Evolutionary conservation across 2,888 invertebrate genomes (phyloP).

Genomic region (Autographa gamma): DNA sequence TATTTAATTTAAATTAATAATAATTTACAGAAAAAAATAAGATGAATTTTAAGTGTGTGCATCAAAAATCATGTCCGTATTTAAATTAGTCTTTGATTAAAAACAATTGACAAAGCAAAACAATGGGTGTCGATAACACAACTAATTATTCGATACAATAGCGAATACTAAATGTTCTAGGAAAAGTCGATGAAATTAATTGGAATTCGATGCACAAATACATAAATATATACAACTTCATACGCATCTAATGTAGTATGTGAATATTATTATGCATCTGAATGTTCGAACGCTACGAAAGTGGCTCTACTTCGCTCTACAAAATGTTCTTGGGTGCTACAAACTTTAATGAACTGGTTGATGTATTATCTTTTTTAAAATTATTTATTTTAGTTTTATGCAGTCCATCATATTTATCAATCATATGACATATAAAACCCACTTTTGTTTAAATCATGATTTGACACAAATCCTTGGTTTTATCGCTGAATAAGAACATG

Average conservation of each 20-base stretch:
- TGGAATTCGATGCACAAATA: constrained; percentile 55
- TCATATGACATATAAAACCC: too few species aligned
- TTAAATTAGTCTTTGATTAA: constrained; percentile 21
- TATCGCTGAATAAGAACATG: not conserved
- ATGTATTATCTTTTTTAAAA: not conserved
- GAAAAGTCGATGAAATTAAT: constrained; percentile 44
- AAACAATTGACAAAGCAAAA: constrained; percentile 32
- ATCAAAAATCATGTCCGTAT: constrained; percentile 16
- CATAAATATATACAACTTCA: constrained; percentile 34
- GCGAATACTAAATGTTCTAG: constrained; percentile 45
- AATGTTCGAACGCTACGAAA: constrained; percentile 63
- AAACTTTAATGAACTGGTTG: not conserved
- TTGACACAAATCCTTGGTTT: not conserved
- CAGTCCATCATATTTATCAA: too few species aligned
- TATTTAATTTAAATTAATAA: constrained; percentile 9
- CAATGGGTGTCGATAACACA: constrained; percentile 48
- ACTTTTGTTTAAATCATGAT: too few species aligned
- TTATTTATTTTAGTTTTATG: not conserved
- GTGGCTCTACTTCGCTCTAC: constrained; percentile 72
- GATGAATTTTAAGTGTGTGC: not conserved
- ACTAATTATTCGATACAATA: constrained; percentile 52
- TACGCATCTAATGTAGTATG: constrained; percentile 41
- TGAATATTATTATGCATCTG: constrained; percentile 61
- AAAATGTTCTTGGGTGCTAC: not conserved
- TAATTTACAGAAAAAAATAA: too few species aligned